These are phyloP conservation scores for Pangasianodon hypophthalmus DNA, from an alignment of 2,113 vertebrate species.

Conservation along the genomic window DNA sequence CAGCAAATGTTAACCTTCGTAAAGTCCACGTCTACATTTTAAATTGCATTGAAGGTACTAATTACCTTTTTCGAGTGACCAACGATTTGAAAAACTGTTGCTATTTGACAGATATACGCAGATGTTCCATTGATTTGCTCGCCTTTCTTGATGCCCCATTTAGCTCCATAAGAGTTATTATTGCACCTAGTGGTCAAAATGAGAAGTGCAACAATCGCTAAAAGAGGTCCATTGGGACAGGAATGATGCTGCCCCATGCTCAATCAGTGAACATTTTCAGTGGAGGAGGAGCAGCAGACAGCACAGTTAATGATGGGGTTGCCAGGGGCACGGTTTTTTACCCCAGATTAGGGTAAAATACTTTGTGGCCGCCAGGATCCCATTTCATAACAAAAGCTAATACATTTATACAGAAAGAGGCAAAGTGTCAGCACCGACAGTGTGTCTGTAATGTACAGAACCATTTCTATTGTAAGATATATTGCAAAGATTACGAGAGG, in stretches of 20 bases:
- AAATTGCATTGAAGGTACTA: neutral
- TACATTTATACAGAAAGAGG: neutral
- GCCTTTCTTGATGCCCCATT: neutral
- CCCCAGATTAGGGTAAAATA: neutral
- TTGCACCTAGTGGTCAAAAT: neutral
- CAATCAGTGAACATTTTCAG: neutral
- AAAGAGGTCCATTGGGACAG: neutral
- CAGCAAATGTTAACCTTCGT: too few relatives aligned
- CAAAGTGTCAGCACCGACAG: neutral
- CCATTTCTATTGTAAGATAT: neutral
- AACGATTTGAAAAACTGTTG: neutral
- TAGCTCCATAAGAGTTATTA: neutral
- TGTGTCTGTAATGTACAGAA: neutral
- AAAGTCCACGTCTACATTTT: neutral
- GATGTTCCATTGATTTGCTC: neutral
- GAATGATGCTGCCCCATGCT: neutral
- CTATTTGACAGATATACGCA: neutral
- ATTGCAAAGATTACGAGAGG: neutral
- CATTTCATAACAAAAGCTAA: neutral
- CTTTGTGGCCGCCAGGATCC: neutral
- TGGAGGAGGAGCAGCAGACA: neutral
- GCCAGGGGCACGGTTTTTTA: neutral
- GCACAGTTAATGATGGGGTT: neutral
- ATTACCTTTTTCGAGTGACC: neutral
- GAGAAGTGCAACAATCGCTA: neutral